These are phyloP conservation scores for Oenanthe melanoleuca DNA, from an alignment of 2,113 vertebrate species.

Conservation along the genomic window DNA sequence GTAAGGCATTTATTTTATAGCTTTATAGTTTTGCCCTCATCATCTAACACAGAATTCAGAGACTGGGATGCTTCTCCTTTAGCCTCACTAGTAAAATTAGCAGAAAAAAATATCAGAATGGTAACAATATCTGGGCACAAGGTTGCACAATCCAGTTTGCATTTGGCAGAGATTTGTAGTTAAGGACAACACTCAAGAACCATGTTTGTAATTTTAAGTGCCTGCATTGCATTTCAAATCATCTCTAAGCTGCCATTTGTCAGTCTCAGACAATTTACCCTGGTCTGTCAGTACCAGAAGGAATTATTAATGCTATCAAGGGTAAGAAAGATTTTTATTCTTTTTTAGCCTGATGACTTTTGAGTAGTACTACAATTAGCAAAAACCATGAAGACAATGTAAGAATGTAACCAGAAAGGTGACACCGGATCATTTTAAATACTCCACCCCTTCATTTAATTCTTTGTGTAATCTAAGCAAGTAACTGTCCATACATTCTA, in stretches of 20 bases:
- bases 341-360: neutral
- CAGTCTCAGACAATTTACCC: slow-evolving; percentile 9
- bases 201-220: neutral
- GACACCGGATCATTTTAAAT: neutral
- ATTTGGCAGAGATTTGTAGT: neutral
- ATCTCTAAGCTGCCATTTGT: neutral
- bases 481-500: neutral
- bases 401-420: neutral
- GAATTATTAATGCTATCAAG: neutral
- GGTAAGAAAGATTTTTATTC: neutral
- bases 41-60: neutral
- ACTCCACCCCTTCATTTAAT: neutral
- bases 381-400: neutral
- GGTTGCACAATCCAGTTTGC: neutral
- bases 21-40: neutral
- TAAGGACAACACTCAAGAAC: neutral
- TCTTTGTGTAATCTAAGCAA: neutral
- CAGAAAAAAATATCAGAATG: neutral
- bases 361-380: neutral
- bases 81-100: neutral
- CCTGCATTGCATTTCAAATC: neutral
- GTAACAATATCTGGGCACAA: neutral
- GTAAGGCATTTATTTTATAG: neutral
- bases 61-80: neutral
- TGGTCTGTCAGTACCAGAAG: neutral